Evolutionary conservation across 2,113 vertebrate species (phyloP).

Genomic region (Tetrao urogallus): DNA sequence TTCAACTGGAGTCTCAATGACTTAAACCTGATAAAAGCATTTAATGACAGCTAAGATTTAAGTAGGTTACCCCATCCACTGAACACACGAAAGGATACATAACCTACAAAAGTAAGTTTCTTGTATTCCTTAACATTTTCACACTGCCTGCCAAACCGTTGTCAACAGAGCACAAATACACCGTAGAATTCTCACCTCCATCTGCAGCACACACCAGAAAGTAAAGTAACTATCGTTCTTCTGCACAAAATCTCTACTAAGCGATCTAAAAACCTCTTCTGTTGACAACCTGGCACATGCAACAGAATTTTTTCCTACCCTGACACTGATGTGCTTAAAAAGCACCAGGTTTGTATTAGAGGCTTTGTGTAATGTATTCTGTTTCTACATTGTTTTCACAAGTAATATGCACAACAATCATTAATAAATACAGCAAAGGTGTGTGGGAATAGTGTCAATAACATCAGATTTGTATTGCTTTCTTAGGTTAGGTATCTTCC

Average conservation of each 20-base stretch:
- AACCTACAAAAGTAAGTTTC: neutral
- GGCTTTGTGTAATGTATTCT: neutral
- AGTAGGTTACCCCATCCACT: neutral
- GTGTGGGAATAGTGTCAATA: neutral
- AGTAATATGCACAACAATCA: neutral
- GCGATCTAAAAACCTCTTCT: neutral
- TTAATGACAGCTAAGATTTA: neutral
- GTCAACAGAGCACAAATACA: neutral
- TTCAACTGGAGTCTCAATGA: neutral
- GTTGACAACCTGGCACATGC: neutral
- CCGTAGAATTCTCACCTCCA: neutral
- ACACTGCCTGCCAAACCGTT: neutral
- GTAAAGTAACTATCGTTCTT: neutral
- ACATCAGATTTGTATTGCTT: neutral
- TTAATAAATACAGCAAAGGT: neutral
- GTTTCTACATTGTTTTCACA: neutral
- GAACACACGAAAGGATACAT: neutral
- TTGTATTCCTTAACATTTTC: neutral
- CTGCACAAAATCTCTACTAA: neutral
- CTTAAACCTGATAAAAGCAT: neutral
- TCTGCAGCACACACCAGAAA: slow-evolving; percentile 10
- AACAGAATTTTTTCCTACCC: neutral
- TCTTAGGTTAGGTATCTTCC: neutral
- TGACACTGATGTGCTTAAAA: neutral
- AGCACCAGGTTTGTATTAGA: neutral